Evolutionary conservation across 2,888 invertebrate genomes (phyloP), one percentile per base, ranked within the genome.

Genomic region (Drosophila meridionalis): DNA sequence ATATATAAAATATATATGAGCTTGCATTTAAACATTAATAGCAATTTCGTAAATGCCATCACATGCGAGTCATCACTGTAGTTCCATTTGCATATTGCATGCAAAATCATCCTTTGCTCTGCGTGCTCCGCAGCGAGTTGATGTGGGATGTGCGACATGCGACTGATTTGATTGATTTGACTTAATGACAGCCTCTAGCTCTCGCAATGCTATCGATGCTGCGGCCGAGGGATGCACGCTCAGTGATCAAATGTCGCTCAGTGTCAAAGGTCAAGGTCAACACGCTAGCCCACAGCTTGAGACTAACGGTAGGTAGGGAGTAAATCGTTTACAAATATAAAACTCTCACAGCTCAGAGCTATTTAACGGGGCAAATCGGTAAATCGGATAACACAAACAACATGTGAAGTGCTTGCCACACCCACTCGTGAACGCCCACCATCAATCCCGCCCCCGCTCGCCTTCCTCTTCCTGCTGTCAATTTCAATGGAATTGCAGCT

Each of bases 81-180:
- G 26, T 58, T 34, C 14, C 58, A 45, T 58, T 58, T 45, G 58
- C 58, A 45, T 58, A 58, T 58, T 45, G 43, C 58, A 47, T 45
- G 4, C 34, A 14, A 45, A 34, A 34, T 58, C 40, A 40, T 20
- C 40, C n/a, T 40, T 40, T 56, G 14, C 30, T 34, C 12, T 20
- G 14, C 30, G 38, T 28, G 47, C 38, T 45, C 5, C 9, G 47
- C 0, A n/a, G 36, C 70, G 5, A 65, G 45, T 67, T 60, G 65
- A 50, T 61, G 55, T 40, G 50, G 48, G 28, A 63, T 63, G 57
- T 38, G 47, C 59, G 26, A 65, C 38, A 61, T 56, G 52, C 60
- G 32, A 38, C 50, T 75, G 69, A 73, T 78, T 84, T 79, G 82
- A 84, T 84, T 79, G 82, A 84, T 84, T 84, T 84, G 74, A 87